Percentiles rank a stretch among this genome's conserved stretches.
phyloP scores from a whole-genome alignment of 1,140 invertebrate species.

The Leucophenga varia region DNA sequence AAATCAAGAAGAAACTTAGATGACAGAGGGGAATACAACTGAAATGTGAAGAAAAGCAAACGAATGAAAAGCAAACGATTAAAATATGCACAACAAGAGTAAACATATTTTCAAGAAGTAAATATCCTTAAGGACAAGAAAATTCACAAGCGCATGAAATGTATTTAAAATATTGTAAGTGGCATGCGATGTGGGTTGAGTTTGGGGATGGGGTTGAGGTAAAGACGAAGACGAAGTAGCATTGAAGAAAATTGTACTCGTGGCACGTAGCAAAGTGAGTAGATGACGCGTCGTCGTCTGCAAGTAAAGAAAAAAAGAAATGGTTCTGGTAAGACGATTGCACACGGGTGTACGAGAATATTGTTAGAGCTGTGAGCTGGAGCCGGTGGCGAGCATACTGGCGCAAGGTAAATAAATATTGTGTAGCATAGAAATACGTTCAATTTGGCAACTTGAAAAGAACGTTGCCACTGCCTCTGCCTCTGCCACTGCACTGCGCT shows the following conservation, averaged over 20 bases:
- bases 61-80: slow-evolving; percentile 53
- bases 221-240: no score
- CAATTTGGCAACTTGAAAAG: slow-evolving; percentile 16
- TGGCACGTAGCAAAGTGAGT: slow-evolving; percentile 8
- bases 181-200: slow-evolving; percentile 30
- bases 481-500: neutral
- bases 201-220: neutral
- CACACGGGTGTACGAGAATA: slow-evolving; percentile 52
- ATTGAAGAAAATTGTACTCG: neutral
- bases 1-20: slow-evolving; percentile 21
- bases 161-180: slow-evolving; percentile 55
- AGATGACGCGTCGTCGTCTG: slow-evolving; percentile 15
- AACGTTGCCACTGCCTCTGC: neutral
- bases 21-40: slow-evolving; percentile 10
- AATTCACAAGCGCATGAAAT: slow-evolving; percentile 54
- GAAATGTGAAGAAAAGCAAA: slow-evolving; percentile 25
- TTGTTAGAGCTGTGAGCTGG: no score
- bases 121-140: slow-evolving; percentile 48
- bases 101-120: slow-evolving; percentile 56
- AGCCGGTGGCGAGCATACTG: no score
- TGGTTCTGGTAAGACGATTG: slow-evolving; percentile 8
- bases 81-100: slow-evolving; percentile 57
- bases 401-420: slow-evolving; percentile 55
- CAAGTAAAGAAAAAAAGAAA: neutral
- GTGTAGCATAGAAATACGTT: slow-evolving; percentile 27